A percentile compares a stretch with the other conserved stretches of the same genome.
Conservation (phyloP, 2,113 vertebrate species). For the Hippocampus comes region DNA sequence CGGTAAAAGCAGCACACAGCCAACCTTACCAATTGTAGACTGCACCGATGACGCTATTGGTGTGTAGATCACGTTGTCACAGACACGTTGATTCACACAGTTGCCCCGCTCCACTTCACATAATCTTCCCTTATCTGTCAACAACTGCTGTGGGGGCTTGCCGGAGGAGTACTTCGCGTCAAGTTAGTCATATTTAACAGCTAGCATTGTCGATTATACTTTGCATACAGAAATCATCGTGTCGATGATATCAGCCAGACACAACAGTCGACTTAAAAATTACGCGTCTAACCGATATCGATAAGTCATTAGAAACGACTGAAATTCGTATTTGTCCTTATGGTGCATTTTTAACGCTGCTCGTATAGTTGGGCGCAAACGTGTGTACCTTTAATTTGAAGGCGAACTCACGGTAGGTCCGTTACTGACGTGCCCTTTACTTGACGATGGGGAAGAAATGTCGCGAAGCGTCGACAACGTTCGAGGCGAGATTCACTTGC, state of each 20-base stretch:
- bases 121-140: conserved; percentile 33
- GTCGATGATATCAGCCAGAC: rapidly evolving
- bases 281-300: not conserved
- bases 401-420: rapidly evolving
- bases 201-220: not conserved
- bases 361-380: not conserved
- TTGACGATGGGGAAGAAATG: conserved; percentile 21
- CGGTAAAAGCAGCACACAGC: not conserved
- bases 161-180: not conserved
- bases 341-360: not conserved
- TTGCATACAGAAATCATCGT: conserved; percentile 16
- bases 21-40: conserved; percentile 41
- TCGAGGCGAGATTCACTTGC: conserved; percentile 39
- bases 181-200: not conserved
- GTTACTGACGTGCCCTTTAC: not conserved
- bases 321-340: not conserved
- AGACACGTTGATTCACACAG: not conserved
- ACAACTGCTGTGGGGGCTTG: conserved; percentile 41
- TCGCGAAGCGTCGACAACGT: conserved; percentile 47
- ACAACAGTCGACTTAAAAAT: not conserved
- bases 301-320: not conserved
- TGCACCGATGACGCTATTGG: conserved; percentile 10
- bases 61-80: not conserved
- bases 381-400: conserved; percentile 30
- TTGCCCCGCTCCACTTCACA: not conserved